Conservation (phyloP, 2,797 vertebrate genomes). For the Enteromius treurensis region DNA sequence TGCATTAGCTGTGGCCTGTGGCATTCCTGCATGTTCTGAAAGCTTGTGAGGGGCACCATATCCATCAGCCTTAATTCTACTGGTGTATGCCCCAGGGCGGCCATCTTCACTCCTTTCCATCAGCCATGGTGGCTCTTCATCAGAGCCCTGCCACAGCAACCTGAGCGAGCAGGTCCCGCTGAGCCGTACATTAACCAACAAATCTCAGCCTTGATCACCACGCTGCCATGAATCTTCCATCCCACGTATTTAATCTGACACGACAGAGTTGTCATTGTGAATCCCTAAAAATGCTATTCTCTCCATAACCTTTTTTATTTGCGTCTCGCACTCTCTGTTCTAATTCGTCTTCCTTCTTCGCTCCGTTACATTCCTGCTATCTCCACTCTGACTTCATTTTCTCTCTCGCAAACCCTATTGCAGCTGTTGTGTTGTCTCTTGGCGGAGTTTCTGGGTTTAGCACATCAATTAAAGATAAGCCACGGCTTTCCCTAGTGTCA, state of each 20-base stretch:
- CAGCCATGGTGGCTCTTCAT: constrained; percentile 47
- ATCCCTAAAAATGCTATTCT: constrained; percentile 22
- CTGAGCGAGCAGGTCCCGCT: constrained; percentile 35
- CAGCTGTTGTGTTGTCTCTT: constrained; percentile 42
- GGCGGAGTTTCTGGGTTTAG: constrained; percentile 32
- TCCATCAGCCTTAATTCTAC: constrained; percentile 83
- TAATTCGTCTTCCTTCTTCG: neutral
- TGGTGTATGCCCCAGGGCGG: constrained; percentile 80
- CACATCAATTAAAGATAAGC: constrained; percentile 56
- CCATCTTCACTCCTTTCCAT: constrained; percentile 80
- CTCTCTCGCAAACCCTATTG: neutral
- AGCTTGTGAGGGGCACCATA: constrained; percentile 80
- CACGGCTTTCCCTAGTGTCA: constrained; percentile 28
- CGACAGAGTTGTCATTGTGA: constrained; percentile 23
- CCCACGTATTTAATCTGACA: constrained; percentile 39
- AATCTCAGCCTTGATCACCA: constrained; percentile 51
- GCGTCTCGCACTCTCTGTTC: neutral
- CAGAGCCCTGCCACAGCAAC: constrained; percentile 28
- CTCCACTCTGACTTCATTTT: neutral
- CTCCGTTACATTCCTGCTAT: neutral
- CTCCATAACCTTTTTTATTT: constrained; percentile 13
- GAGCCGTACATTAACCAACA: constrained; percentile 43
- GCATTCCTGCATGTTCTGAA: constrained; percentile 76
- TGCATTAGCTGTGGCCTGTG: constrained; percentile 59
- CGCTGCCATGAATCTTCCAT: constrained; percentile 20